phyloP scores from a whole-genome alignment of 2,113 vertebrate species.

The Pituophis catenifer region DNA sequence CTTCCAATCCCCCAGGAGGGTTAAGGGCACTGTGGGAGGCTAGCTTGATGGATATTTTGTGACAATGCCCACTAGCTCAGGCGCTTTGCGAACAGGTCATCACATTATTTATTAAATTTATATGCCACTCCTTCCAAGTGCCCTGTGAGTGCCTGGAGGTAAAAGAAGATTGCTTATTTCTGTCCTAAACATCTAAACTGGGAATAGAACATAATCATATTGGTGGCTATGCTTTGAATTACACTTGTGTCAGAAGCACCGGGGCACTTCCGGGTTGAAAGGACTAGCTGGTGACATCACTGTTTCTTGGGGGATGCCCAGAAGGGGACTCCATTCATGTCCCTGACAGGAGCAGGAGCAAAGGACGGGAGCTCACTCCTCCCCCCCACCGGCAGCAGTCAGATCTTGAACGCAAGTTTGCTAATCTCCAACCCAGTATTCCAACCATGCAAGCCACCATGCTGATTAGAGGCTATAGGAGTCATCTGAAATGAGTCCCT shows the following conservation, averaged over 20 bases:
- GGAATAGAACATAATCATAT: not conserved
- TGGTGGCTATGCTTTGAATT: not conserved
- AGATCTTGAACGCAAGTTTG: not conserved
- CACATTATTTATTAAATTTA: not conserved
- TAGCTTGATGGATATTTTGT: not conserved
- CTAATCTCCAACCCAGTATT: not conserved
- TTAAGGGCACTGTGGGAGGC: not conserved
- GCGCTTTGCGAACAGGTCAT: not conserved
- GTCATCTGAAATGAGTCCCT: not conserved
- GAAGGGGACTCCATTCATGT: not conserved
- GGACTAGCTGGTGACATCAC: not conserved
- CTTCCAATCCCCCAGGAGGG: not conserved
- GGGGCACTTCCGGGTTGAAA: not conserved
- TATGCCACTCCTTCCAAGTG: not conserved
- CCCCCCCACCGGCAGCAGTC: not conserved
- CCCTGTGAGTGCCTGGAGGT: not conserved
- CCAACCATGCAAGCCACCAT: not conserved
- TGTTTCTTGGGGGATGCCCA: not conserved
- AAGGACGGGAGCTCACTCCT: not conserved
- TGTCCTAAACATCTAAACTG: not conserved
- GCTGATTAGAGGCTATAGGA: not conserved
- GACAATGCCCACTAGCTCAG: not conserved
- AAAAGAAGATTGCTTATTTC: not conserved
- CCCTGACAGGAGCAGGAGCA: not conserved
- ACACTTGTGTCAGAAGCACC: not conserved